These are phyloP conservation scores for Chloropsis hardwickii DNA, from an alignment of 2,113 vertebrate species.

Conservation along the genomic window DNA sequence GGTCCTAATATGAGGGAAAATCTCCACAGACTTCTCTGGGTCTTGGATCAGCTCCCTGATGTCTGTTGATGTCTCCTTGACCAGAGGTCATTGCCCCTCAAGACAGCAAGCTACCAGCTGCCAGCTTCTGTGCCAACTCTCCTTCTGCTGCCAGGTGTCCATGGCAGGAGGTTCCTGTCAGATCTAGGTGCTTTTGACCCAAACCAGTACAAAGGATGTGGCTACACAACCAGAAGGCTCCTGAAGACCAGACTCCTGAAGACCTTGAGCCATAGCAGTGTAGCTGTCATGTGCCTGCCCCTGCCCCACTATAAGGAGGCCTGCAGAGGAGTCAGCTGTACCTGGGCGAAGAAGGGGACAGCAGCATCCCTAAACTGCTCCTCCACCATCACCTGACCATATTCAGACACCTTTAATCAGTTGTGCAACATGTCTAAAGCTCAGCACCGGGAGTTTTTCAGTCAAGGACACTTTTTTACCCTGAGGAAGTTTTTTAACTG, in stretches of 20 bases:
- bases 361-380: neutral
- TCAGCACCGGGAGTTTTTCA: neutral
- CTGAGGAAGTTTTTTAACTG: neutral
- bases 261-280: neutral
- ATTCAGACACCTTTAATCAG: neutral
- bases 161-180: neutral
- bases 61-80: neutral
- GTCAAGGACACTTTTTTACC: neutral
- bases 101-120: rapidly evolving
- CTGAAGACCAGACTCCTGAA: neutral
- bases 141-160: neutral
- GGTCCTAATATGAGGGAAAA: neutral
- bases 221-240: neutral
- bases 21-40: neutral
- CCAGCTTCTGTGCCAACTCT: neutral
- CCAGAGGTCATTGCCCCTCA: neutral
- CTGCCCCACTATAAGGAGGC: neutral
- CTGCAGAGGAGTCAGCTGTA: neutral
- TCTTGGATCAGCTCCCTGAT: neutral
- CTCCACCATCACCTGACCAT: neutral
- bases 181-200: neutral
- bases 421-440: rapidly evolving
- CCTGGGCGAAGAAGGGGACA: neutral
- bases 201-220: neutral
- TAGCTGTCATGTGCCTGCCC: rapidly evolving